These are phyloP conservation scores for Pomatorhinus ruficollis DNA, from an alignment of 2,113 vertebrate species.

Conservation along the genomic window DNA sequence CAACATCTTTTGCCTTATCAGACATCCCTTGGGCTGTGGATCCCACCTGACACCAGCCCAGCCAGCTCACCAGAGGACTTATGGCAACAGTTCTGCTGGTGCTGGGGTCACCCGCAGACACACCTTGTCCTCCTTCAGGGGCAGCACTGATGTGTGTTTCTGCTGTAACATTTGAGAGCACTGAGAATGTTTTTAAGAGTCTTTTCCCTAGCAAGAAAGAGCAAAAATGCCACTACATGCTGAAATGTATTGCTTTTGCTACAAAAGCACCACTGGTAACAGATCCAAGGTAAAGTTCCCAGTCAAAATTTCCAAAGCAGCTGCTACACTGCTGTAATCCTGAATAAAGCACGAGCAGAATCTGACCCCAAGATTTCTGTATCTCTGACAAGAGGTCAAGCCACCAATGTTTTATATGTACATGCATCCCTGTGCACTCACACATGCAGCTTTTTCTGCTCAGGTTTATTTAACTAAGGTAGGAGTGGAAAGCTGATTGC, in stretches of 20 bases:
- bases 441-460: not conserved
- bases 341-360: not conserved
- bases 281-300: not conserved
- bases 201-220: not conserved
- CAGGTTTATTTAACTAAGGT: not conserved
- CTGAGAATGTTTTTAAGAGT: not conserved
- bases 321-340: not conserved
- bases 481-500: not conserved
- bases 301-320: not conserved
- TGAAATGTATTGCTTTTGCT: not conserved
- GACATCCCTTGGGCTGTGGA: not conserved
- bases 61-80: fast-evolving
- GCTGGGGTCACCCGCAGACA: not conserved
- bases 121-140: not conserved
- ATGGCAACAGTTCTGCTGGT: not conserved
- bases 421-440: no score
- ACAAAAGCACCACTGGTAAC: not conserved
- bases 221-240: not conserved
- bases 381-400: not conserved
- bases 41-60: not conserved
- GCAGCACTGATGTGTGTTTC: not conserved
- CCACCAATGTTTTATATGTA: not conserved
- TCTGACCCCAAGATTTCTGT: not conserved
- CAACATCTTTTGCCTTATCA: not conserved
- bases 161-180: not conserved